Evolutionary conservation across 2,888 invertebrate species (phyloP), one percentile per base, ranked within the genome.

Genomic region (Microctonus aethiopoides): DNA sequence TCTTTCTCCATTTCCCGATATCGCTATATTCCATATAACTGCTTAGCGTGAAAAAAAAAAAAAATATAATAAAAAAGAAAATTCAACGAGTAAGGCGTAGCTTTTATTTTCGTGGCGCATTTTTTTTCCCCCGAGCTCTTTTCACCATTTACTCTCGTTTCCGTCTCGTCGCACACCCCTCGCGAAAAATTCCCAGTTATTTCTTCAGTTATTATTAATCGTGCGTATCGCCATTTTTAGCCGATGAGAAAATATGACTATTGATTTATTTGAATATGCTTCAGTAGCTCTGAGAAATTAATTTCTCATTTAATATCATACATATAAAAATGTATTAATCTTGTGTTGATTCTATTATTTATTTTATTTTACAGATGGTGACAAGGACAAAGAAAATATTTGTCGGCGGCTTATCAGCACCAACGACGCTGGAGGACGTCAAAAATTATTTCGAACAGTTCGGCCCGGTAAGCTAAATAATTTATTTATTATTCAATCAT

Each of bases 361-460:
- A n/a, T 24, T 60, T 16, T 7, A 9, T n/a, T 85, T 92, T 92
- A 2, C 93, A 99, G 98, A 98, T 99, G 97, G 97, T 99, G 89
- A 98, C 98, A 91, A 95, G 97, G 92, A 99, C 99, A 91, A 99
- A 99, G 94, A 99, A 99, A 91, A 98, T 99, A 91, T 99, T 99
- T 91, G 98, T 99, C 87, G 99, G 99, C 84, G 99, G 99, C 87
- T 92, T 99, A 85, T 99, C 99, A 86, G 98, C 99, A 87, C 97
- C 98, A 87, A 99, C 99, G 87, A 99, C 99, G 87, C 93, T 99
- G 88, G 99, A 99, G 90, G 99, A 99, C 89, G 98, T 99, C 88
- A 99, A 98, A 92, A 96, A 95, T 90, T 99, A 99, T 91, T 99
- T 99, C 90, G 97, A 98, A 90, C 97, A 98, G 89, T 99, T 97